A percentile compares a stretch with the other conserved stretches of the same genome.
These are phyloP conservation scores for Alsophila aescularia DNA, from an alignment of 2,888 invertebrate species.

Conservation along the genomic window DNA sequence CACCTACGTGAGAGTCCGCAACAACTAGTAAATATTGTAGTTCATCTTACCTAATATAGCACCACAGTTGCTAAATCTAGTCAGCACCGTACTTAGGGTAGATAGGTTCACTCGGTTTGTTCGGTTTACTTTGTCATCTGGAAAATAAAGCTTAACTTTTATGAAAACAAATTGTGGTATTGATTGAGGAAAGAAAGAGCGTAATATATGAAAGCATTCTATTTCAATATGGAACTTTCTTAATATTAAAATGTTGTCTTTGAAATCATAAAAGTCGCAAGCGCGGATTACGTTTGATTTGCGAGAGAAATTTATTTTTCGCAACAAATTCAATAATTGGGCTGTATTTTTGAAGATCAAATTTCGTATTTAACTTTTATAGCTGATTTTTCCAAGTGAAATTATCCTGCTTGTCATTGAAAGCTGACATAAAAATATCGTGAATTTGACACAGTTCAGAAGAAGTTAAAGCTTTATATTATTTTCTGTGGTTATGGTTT, in stretches of 20 bases:
- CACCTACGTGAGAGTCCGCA: too few species aligned
- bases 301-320: slow-evolving; percentile 3
- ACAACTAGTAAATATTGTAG: too few species aligned
- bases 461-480: too few species aligned
- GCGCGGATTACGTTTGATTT: slow-evolving; percentile 8
- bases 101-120: too few species aligned
- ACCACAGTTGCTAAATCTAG: too few species aligned
- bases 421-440: background rate
- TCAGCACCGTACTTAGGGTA: too few species aligned
- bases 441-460: too few species aligned
- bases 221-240: background rate
- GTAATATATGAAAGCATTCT: background rate
- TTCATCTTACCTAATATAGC: too few species aligned
- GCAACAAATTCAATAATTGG: slow-evolving; percentile 12
- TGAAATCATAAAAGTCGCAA: slow-evolving; percentile 12
- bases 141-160: too few species aligned
- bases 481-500: too few species aligned
- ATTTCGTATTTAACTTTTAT: background rate
- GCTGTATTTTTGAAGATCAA: slow-evolving; percentile 4
- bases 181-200: background rate
- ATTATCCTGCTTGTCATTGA: background rate
- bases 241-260: slow-evolving; percentile 8
- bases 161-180: background rate
- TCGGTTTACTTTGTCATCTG: too few species aligned
- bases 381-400: slow-evolving; percentile 1